Evolutionary conservation across 2,888 invertebrate genomes (phyloP), one percentile per base, ranked within the genome.

Genomic region (Bugulina stolonifera): DNA sequence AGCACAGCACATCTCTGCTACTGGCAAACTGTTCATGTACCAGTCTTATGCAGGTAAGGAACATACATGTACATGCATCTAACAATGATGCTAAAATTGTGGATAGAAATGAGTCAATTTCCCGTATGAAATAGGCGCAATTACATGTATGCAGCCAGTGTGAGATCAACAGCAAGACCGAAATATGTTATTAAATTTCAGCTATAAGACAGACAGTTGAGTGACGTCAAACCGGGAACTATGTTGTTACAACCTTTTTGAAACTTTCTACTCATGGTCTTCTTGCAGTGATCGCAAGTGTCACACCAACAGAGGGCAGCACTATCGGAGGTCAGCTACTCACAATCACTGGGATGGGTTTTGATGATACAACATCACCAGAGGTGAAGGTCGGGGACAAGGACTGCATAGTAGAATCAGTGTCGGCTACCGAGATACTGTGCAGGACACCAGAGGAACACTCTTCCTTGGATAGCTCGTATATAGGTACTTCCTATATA

Each of bases 331-430:
- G 80, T 1, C 75, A 77, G 0, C 70, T 71, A 2, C 71, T 81
- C 35, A 79, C 78, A 1, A 76, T 81, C 27, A 75, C 72, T 29
- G 79, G 81, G 14, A 74, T 73, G 10, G 76, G 77, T 72, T 79
- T 80, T 72, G 80, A 81, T 73, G 75, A 79, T 43, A 77, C 76
- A 25, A 70, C 73, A 22, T 74, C 77, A 2, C 54, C 72, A 0
- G 71, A 69, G 3, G 72, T 75, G 27, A 72, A 70, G 64, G 32
- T 75, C 22, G 76, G 75, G 72, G 74, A 58, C 5, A 58, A 69
- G 52, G 22, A 57, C 5, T 74, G 74, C 54, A 71, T 71, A 18
- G 73, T 75, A 2, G 57, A 35, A 34, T 27, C 58, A 0, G 22
- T 72, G 43, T 57, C 73, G 3, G 55, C 69, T 23, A 69, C 54